phyloP scores from a whole-genome alignment of 2,888 invertebrate genomes.

The Hirtodrosophila alboralis region DNA sequence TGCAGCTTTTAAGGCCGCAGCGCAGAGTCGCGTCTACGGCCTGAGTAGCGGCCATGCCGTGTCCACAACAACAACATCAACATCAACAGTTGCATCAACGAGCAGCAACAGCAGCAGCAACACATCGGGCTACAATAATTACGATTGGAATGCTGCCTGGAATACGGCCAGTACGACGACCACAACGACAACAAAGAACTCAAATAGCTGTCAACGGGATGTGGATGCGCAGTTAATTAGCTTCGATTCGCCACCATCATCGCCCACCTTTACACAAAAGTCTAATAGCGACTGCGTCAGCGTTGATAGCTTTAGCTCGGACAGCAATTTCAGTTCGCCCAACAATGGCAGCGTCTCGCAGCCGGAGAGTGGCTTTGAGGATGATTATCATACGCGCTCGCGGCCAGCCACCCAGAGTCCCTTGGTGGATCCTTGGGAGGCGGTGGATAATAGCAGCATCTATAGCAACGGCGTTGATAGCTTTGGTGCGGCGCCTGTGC shows the following conservation, averaged over 20 bases:
- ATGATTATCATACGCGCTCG: constrained; percentile 87
- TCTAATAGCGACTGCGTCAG: constrained; percentile 91
- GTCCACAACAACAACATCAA: constrained; percentile 16
- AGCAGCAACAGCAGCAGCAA: constrained; percentile 10
- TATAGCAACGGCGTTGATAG: constrained; percentile 48
- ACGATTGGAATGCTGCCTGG: constrained; percentile 80
- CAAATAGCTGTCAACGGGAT: constrained; percentile 36
- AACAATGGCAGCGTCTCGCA: constrained; percentile 88
- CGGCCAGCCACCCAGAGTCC: constrained; percentile 85
- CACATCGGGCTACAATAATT: constrained; percentile 20
- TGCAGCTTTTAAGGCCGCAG: constrained; percentile 62
- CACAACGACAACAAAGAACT: constrained; percentile 21
- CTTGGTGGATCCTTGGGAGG: constrained; percentile 83
- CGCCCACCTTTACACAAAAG: constrained; percentile 90
- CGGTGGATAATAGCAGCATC: constrained; percentile 70
- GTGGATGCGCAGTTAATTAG: constrained; percentile 87
- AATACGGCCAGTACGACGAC: constrained; percentile 54
- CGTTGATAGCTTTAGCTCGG: constrained; percentile 90
- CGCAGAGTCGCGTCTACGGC: constrained; percentile 75
- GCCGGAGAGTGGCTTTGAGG: constrained; percentile 92
- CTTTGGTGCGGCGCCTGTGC: constrained; percentile 83
- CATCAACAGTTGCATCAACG: constrained; percentile 6
- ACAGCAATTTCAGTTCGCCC: constrained; percentile 87
- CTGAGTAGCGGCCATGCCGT: constrained; percentile 71
- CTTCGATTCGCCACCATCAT: constrained; percentile 89